These are phyloP conservation scores for Zaprionus nigranus DNA, from an alignment of 1,140 invertebrate genomes.

Conservation along the genomic window DNA sequence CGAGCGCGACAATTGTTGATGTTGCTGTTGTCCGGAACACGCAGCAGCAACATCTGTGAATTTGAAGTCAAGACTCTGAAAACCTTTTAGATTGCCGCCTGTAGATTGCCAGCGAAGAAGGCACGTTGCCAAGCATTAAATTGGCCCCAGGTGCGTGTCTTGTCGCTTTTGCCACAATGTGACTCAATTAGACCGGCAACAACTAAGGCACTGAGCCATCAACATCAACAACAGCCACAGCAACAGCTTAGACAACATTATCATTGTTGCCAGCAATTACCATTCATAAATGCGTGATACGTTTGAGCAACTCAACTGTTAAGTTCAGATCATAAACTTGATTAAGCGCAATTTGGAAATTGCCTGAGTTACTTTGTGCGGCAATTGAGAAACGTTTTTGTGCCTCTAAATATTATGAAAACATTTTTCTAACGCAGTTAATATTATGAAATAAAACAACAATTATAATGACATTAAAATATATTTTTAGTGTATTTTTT, in stretches of 20 bases:
- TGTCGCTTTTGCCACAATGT: conserved; percentile 40
- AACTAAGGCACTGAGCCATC: background rate
- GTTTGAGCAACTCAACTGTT: conserved; percentile 24
- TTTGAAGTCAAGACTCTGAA: background rate
- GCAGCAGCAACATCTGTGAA: background rate
- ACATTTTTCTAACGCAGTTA: background rate
- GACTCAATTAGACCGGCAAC: conserved; percentile 63
- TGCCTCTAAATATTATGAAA: background rate
- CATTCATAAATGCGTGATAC: conserved; percentile 18
- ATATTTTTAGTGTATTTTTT: background rate
- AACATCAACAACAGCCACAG: background rate
- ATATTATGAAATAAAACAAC: background rate
- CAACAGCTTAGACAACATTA: conserved; percentile 10
- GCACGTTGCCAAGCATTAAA: conserved; percentile 57
- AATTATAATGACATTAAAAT: too few species aligned
- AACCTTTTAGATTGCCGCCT: background rate
- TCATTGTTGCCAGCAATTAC: conserved; percentile 25
- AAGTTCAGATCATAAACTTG: conserved; percentile 29
- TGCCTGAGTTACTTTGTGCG: conserved; percentile 9
- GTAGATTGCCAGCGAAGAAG: background rate
- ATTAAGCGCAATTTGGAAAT: conserved; percentile 14
- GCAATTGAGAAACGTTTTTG: background rate
- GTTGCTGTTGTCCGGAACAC: conserved; percentile 38
- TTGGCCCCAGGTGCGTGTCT: conserved; percentile 37
- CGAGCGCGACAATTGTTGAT: background rate